Evolutionary conservation across 1,140 invertebrate genomes (phyloP).

Genomic region (Neotoxoptera formosana): DNA sequence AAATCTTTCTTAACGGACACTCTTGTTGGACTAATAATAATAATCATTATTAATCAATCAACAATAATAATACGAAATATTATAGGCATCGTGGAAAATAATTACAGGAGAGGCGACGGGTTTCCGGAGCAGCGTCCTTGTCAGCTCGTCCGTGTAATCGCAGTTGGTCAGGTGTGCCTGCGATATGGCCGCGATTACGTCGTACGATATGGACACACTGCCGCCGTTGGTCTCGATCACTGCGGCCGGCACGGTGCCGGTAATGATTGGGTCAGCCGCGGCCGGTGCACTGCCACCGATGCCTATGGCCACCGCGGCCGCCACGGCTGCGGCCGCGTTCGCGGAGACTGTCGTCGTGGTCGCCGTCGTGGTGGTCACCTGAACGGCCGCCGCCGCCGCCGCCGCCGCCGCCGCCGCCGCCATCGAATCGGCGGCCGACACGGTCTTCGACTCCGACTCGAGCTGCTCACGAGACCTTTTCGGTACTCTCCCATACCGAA

Average conservation of each 20-base stretch:
- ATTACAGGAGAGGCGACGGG: slow-evolving; percentile 76
- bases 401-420: slow-evolving; percentile 60
- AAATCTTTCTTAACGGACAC: too few species aligned
- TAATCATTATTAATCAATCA: neutral
- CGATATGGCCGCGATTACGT: slow-evolving; percentile 86
- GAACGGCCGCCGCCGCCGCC: slow-evolving; percentile 60
- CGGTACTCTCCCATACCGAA: slow-evolving; percentile 93
- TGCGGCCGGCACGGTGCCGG: slow-evolving; percentile 62
- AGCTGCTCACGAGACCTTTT: slow-evolving; percentile 87
- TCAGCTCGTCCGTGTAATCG: slow-evolving; percentile 87
- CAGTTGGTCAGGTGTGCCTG: slow-evolving; percentile 91
- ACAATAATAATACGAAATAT: neutral
- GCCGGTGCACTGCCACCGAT: slow-evolving; percentile 85
- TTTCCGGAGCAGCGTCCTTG: slow-evolving; percentile 74
- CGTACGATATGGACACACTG: slow-evolving; percentile 77
- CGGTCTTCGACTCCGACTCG: slow-evolving; percentile 65
- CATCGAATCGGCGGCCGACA: slow-evolving; percentile 63
- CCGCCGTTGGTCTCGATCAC: slow-evolving; percentile 61
- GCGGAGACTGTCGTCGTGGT: slow-evolving; percentile 59
- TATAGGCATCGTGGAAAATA: slow-evolving; percentile 52
- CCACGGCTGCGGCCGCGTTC: slow-evolving; percentile 74
- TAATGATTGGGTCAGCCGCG: slow-evolving; percentile 64
- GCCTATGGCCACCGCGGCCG: slow-evolving; percentile 94
- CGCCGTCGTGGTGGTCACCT: slow-evolving; percentile 35
- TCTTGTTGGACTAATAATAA: too few species aligned